These are phyloP conservation scores for Gopherus flavomarginatus DNA, from an alignment of 2,113 vertebrate species.

Conservation along the genomic window DNA sequence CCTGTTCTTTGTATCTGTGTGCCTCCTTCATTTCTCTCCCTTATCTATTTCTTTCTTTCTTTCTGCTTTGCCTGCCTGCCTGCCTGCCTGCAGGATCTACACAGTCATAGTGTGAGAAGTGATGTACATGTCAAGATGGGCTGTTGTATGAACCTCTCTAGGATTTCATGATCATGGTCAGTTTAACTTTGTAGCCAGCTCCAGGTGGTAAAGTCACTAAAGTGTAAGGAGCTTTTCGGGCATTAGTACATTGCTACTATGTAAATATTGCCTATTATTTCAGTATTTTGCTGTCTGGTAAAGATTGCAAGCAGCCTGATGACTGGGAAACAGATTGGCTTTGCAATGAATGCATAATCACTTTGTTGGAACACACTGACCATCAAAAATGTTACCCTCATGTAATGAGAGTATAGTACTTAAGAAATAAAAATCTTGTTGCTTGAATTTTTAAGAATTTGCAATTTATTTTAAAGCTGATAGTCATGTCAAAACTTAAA, in stretches of 20 bases:
- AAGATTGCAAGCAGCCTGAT: slow-evolving; percentile 33
- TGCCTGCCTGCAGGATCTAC: slow-evolving; percentile 2
- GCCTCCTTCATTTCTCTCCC: slow-evolving; percentile 50
- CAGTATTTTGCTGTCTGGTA: slow-evolving; percentile 39
- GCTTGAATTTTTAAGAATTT: slow-evolving; percentile 41
- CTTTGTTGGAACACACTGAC: background rate
- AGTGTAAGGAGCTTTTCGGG: slow-evolving; percentile 41
- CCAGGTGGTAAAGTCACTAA: slow-evolving; percentile 53
- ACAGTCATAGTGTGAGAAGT: slow-evolving; percentile 44
- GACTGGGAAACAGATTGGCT: slow-evolving; percentile 30
- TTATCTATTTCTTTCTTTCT: background rate
- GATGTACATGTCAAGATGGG: slow-evolving; percentile 34
- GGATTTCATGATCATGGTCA: slow-evolving; percentile 60
- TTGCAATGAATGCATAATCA: background rate
- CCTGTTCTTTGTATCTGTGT: slow-evolving; percentile 22
- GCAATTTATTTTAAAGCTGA: slow-evolving; percentile 58
- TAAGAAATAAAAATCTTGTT: slow-evolving; percentile 9
- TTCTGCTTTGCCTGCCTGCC: background rate
- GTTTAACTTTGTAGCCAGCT: slow-evolving; percentile 61
- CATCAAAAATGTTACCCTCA: slow-evolving; percentile 22
- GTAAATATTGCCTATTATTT: slow-evolving; percentile 40
- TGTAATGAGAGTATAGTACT: slow-evolving; percentile 28
- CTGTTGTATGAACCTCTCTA: slow-evolving; percentile 2
- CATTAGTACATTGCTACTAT: background rate
- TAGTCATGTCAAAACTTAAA: slow-evolving; percentile 58